These are phyloP conservation scores for Uloborus plumipes DNA, from an alignment of 2,888 invertebrate genomes.

Conservation along the genomic window DNA sequence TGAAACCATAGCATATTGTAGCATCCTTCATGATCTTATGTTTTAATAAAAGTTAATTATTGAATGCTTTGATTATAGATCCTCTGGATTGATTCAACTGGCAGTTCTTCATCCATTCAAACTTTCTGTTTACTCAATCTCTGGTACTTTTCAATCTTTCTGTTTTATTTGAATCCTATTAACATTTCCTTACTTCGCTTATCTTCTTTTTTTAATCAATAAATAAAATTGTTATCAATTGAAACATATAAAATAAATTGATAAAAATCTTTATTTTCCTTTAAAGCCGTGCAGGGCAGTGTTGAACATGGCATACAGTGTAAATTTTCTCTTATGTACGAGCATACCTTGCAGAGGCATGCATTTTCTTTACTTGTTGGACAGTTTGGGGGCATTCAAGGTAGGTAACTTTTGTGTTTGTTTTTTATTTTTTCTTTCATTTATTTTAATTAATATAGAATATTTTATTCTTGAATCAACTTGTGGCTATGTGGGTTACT, in stretches of 20 bases:
- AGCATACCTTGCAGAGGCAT: conserved; percentile 84
- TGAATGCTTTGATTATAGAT: conserved; percentile 74
- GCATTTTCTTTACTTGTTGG: conserved; percentile 85
- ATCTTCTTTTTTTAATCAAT: background rate
- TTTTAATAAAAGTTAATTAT: no score
- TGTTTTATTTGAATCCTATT: background rate
- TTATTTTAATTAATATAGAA: background rate
- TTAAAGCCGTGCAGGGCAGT: conserved; percentile 77
- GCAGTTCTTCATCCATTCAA: conserved; percentile 86
- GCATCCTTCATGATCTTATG: no score
- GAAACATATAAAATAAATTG: background rate
- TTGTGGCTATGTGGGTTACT: background rate
- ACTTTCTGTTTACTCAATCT: conserved; percentile 81
- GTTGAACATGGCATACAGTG: conserved; percentile 82
- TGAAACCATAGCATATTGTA: no score
- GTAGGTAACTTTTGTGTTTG: conserved; percentile 66
- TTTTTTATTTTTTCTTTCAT: background rate
- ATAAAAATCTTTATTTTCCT: conserved; percentile 3
- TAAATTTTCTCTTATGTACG: conserved; percentile 78
- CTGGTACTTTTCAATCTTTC: conserved; percentile 70
- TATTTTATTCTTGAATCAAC: background rate
- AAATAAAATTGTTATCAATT: background rate
- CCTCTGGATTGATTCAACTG: conserved; percentile 80
- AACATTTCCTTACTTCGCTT: background rate
- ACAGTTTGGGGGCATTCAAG: conserved; percentile 83